phyloP scores from a whole-genome alignment of 2,113 vertebrate species.

The Zingel zingel region DNA sequence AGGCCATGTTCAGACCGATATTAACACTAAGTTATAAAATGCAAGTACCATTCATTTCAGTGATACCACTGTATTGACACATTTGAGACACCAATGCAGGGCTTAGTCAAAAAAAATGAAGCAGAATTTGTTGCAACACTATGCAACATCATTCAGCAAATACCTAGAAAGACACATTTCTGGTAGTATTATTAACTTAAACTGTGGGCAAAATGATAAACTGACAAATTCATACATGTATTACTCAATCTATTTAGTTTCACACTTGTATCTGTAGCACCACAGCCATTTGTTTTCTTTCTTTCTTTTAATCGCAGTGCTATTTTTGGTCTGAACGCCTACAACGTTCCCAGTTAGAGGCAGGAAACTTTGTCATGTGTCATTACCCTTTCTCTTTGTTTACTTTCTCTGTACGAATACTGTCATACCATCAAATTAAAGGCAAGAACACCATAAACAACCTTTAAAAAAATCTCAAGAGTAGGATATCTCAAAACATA shows the following conservation, averaged over 20 bases:
- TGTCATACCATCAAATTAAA: background rate
- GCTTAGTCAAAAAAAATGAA: background rate
- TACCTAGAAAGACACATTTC: background rate
- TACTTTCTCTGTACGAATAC: background rate
- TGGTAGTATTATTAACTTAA: background rate
- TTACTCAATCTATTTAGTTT: background rate
- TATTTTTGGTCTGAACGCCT: slow-evolving; percentile 24
- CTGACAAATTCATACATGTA: background rate
- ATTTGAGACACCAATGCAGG: background rate
- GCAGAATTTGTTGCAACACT: background rate
- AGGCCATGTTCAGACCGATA: background rate
- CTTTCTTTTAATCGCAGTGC: background rate
- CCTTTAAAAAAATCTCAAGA: background rate
- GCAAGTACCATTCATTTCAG: background rate
- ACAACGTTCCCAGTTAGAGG: background rate
- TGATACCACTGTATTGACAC: background rate
- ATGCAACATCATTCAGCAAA: background rate
- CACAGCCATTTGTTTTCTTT: background rate
- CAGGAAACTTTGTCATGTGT: slow-evolving; percentile 5
- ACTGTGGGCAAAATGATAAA: background rate
- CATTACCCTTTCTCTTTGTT: background rate
- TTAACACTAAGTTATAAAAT: background rate
- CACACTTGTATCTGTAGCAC: background rate
- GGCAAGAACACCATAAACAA: background rate
- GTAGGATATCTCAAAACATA: background rate